Percentiles rank a stretch among this genome's conserved stretches.
These are phyloP conservation scores for Tachina grossa DNA, from an alignment of 2,888 invertebrate genomes.

Conservation along the genomic window DNA sequence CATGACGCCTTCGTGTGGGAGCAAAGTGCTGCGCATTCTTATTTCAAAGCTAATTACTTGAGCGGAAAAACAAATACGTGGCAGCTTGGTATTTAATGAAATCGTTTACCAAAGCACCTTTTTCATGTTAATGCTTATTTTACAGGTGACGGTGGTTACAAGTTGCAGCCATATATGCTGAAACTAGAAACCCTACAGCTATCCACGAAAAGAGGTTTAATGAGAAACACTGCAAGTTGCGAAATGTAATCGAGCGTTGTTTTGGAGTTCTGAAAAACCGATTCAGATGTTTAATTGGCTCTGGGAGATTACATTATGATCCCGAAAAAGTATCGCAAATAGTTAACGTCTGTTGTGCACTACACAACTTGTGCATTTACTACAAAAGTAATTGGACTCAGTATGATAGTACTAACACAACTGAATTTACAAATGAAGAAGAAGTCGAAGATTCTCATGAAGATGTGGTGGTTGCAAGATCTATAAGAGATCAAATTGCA, in stretches of 20 bases:
- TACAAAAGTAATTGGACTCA: background rate
- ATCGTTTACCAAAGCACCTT: no score
- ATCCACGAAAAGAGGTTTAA: background rate
- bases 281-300: constrained; percentile 1
- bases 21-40: background rate
- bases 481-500: no score
- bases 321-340: background rate
- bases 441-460: no score
- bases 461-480: no score
- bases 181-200: background rate
- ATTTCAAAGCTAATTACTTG: background rate
- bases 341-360: constrained; percentile 2
- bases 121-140: background rate
- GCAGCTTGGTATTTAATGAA: background rate
- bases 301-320: background rate
- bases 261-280: background rate
- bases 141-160: constrained; percentile 4
- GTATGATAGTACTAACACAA: no score
- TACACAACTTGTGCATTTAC: background rate
- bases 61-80: background rate
- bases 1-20: background rate
- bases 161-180: background rate
- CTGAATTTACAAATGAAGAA: no score
- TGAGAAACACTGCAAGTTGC: background rate
- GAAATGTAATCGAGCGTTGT: background rate